These are phyloP conservation scores for Spermophilus dauricus DNA, from an alignment of 2,113 vertebrate genomes.

Conservation along the genomic window DNA sequence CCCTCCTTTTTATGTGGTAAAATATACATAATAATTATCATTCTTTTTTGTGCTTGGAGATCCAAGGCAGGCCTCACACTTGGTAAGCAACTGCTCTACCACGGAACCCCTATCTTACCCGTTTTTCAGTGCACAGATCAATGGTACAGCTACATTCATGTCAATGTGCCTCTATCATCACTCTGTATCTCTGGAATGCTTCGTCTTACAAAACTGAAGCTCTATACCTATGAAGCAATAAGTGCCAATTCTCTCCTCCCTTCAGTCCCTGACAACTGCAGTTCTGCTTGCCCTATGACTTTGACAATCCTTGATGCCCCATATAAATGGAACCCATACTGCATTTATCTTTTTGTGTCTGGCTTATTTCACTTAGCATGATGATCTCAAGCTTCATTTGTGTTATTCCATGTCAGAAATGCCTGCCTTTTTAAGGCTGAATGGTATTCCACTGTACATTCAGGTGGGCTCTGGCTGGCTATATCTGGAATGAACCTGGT, in stretches of 20 bases:
- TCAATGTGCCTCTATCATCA: background rate
- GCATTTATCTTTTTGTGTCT: background rate
- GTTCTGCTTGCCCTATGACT: background rate
- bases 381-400: background rate
- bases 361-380: background rate
- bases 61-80: background rate
- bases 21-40: background rate
- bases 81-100: background rate
- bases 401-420: background rate
- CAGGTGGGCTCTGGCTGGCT: background rate
- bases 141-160: background rate
- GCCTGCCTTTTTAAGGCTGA: background rate
- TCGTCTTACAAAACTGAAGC: background rate
- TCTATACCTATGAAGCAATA: background rate
- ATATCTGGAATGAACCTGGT: background rate
- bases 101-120: background rate
- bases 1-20: background rate
- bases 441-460: background rate
- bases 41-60: background rate
- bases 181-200: background rate
- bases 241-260: fast-evolving
- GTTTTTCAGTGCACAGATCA: background rate
- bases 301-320: background rate
- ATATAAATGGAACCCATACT: background rate
- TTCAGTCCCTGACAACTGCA: background rate